phyloP scores from a whole-genome alignment of 2,797 vertebrate genomes.

The Cryptoprocta ferox region DNA sequence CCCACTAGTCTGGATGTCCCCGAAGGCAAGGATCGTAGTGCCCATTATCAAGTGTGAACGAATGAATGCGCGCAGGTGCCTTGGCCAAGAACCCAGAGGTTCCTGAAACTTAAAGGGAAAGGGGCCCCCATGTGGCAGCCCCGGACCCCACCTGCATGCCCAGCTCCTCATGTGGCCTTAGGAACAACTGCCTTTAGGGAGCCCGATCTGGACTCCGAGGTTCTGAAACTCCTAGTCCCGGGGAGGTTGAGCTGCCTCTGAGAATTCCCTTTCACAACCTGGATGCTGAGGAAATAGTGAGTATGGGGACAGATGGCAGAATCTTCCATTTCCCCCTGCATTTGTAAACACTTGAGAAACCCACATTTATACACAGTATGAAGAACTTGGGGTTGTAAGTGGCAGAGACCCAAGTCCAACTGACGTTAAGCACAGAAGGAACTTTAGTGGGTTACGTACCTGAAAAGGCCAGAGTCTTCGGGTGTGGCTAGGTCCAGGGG shows the following conservation, averaged over 20 bases:
- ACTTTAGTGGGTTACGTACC: neutral
- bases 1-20: neutral
- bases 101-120: neutral
- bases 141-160: neutral
- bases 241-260: too few relatives aligned
- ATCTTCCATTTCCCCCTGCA: neutral
- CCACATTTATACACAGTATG: neutral
- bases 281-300: neutral
- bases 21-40: neutral
- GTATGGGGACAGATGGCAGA: neutral
- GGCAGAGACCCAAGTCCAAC: neutral
- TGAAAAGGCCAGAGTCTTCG: neutral
- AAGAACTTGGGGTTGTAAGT: neutral
- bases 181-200: neutral
- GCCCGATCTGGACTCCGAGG: too few relatives aligned
- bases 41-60: neutral
- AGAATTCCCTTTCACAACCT: neutral
- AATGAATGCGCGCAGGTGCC: neutral
- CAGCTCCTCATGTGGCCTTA: neutral
- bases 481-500: neutral
- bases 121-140: neutral
- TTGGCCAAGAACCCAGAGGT: neutral
- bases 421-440: neutral
- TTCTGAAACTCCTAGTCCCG: neutral
- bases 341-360: neutral